Evolutionary conservation across 1,140 invertebrate species (phyloP).

Genomic region (Listronotus bonariensis): DNA sequence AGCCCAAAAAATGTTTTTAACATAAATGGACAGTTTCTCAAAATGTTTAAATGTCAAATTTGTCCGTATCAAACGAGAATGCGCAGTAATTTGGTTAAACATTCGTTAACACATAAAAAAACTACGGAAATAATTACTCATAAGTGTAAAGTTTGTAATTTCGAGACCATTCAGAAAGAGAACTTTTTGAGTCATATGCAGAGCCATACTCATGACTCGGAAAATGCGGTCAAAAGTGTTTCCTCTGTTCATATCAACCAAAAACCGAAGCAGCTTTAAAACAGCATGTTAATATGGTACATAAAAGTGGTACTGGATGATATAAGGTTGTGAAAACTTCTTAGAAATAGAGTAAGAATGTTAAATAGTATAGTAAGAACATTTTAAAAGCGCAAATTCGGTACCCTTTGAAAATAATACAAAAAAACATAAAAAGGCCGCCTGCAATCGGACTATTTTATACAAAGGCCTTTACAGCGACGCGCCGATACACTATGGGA

Average conservation of each 20-base stretch:
- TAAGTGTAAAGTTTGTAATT: slow-evolving; percentile 23
- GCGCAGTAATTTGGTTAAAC: slow-evolving; percentile 19
- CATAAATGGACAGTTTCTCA: slow-evolving; percentile 20
- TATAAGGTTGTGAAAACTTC: neutral
- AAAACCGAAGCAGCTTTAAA: slow-evolving; percentile 13
- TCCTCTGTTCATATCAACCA: slow-evolving; percentile 33
- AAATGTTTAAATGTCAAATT: slow-evolving; percentile 30
- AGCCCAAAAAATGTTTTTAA: slow-evolving; percentile 5
- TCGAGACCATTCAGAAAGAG: slow-evolving; percentile 33
- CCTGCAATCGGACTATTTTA: too few relatives aligned
- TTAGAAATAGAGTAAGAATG: too few relatives aligned
- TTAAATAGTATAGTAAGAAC: too few relatives aligned
- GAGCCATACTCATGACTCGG: slow-evolving; percentile 6
- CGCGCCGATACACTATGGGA: too few relatives aligned
- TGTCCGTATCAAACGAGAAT: slow-evolving; percentile 33
- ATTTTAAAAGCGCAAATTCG: too few relatives aligned
- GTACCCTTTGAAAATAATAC: too few relatives aligned
- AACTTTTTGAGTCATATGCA: slow-evolving; percentile 26
- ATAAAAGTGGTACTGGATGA: slow-evolving; percentile 24
- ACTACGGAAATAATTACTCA: slow-evolving; percentile 15
- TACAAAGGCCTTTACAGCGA: too few relatives aligned
- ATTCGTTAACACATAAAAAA: slow-evolving; percentile 10
- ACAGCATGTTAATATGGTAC: slow-evolving; percentile 21
- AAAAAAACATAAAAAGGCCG: too few relatives aligned
- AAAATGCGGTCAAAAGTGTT: slow-evolving; percentile 17